These are phyloP conservation scores for Manis crassicaudata DNA, from an alignment of 2,797 vertebrate genomes.

Conservation along the genomic window DNA sequence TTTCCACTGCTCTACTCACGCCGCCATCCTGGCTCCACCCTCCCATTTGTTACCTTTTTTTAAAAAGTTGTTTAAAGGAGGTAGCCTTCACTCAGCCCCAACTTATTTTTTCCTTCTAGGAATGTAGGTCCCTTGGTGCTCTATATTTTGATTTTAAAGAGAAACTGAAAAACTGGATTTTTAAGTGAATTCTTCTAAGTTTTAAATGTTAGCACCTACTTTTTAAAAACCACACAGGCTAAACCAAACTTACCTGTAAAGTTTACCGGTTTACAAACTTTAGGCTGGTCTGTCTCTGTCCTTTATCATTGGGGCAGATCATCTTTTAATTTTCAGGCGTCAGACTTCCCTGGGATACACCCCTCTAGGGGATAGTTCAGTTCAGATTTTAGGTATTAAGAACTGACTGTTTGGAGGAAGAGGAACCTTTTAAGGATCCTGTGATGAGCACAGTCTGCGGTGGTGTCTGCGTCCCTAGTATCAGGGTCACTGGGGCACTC, in stretches of 20 bases:
- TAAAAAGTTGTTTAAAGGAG: not conserved
- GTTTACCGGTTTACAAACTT: not conserved
- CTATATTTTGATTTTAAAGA: not conserved
- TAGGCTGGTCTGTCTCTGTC: not conserved
- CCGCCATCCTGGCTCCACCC: too few relatives aligned
- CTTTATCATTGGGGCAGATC: not conserved
- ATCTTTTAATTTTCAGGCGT: not conserved
- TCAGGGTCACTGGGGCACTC: not conserved
- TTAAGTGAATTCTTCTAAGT: not conserved
- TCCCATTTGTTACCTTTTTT: not conserved
- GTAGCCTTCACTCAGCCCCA: not conserved
- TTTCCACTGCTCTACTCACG: too few relatives aligned
- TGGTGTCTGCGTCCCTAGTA: not conserved
- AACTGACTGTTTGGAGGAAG: not conserved
- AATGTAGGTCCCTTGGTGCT: not conserved
- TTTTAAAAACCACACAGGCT: not conserved
- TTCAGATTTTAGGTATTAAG: not conserved
- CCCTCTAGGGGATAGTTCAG: not conserved
- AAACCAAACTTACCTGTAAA: not conserved
- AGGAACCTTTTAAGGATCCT: not conserved
- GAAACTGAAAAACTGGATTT: conserved; percentile 15
- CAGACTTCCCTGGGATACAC: not conserved
- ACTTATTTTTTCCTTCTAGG: not conserved
- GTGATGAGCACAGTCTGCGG: not conserved
- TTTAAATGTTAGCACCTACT: not conserved